These are phyloP conservation scores for Rousettus leschenaultii DNA, from an alignment of 2,113 vertebrate genomes.

Conservation along the genomic window DNA sequence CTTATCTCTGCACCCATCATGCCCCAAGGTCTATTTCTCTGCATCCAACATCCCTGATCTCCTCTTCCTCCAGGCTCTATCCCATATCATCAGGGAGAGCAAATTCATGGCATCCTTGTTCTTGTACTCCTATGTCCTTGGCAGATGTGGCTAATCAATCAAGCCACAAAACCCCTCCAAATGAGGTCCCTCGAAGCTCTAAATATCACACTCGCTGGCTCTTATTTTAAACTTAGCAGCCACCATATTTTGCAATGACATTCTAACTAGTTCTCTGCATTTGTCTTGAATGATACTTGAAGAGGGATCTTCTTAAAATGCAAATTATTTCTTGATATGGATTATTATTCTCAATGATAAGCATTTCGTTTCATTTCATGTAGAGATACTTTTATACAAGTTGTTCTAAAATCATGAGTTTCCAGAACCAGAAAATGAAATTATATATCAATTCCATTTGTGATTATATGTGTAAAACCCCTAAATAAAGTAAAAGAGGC, in stretches of 20 bases:
- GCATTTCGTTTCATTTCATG: neutral
- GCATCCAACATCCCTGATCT: neutral
- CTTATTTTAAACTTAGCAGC: neutral
- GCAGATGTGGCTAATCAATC: neutral
- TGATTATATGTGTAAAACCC: neutral
- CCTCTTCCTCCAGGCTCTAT: neutral
- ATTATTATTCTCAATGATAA: neutral
- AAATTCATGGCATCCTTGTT: neutral
- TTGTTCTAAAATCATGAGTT: slow-evolving; percentile 8
- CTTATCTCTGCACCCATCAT: neutral
- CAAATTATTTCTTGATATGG: neutral
- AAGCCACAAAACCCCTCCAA: neutral
- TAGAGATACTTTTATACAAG: neutral
- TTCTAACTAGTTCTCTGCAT: neutral
- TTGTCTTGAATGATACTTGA: neutral
- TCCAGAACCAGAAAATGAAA: slow-evolving; percentile 23
- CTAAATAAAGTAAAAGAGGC: neutral
- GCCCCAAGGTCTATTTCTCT: neutral
- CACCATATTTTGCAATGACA: neutral
- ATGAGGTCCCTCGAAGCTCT: neutral
- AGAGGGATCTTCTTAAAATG: neutral
- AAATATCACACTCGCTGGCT: neutral
- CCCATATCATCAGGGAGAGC: neutral
- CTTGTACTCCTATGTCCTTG: neutral
- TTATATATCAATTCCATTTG: neutral